These are phyloP conservation scores for Cyanocitta stelleri DNA, from an alignment of 2,113 vertebrate genomes.

Conservation along the genomic window DNA sequence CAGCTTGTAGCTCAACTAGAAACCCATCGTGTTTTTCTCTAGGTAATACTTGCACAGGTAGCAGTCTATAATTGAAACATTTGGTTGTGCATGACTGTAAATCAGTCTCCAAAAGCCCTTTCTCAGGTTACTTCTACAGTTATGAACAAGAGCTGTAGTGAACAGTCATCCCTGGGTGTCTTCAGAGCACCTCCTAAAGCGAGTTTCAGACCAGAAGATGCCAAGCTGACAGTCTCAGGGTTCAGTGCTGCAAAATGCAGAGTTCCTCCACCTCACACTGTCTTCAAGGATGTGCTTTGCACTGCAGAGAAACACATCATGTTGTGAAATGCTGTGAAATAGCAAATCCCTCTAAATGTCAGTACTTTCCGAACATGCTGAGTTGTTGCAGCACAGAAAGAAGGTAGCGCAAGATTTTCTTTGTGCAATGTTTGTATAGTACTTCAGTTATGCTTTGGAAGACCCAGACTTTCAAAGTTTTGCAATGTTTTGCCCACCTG, in stretches of 20 bases:
- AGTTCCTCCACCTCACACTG: neutral
- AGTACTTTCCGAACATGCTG: rapidly evolving
- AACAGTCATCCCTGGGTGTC: neutral
- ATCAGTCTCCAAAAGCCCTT: neutral
- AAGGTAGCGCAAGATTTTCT: neutral
- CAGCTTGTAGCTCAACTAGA: neutral
- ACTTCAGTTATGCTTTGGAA: neutral
- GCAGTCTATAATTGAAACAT: neutral
- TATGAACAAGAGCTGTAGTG: neutral
- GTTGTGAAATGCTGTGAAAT: neutral
- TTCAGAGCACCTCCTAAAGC: neutral
- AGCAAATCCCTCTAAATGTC: neutral
- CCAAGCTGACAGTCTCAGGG: neutral
- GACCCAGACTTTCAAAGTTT: neutral
- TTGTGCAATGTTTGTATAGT: neutral
- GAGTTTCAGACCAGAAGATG: neutral
- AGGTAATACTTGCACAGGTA: neutral
- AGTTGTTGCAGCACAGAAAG: neutral
- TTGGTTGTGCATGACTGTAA: neutral
- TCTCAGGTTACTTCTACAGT: neutral
- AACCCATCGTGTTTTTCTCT: neutral
- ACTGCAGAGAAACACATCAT: neutral
- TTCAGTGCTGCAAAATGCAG: neutral
- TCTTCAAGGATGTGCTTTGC: neutral
- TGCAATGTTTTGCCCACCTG: neutral